Evolutionary conservation across 2,797 vertebrate genomes (phyloP), one percentile per base, ranked within the genome.

Genomic region (Acrossocheilus fasciatus): DNA sequence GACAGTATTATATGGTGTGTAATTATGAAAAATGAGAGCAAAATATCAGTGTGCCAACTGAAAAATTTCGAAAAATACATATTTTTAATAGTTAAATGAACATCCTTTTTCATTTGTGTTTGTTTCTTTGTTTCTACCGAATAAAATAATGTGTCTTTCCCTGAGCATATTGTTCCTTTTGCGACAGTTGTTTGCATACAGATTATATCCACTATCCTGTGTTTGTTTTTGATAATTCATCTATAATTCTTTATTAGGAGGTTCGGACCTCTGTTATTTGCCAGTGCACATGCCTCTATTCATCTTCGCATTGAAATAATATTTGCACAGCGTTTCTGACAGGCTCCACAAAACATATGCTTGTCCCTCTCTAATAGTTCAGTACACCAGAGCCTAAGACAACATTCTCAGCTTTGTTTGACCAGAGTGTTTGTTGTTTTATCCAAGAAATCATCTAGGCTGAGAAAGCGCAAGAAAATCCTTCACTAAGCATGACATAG

Each of bases 361-460:
- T 81, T 87, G 86, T n/a, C 83, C 68, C 88, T 91, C 84, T 43
- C 90, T 92, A 92, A 93, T 92, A 91, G 86, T 81, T 78, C 90
- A 88, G 90, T 85, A 86, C 82, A 52, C 81, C 70, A 82, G 90
- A 92, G 91, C 92, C 92, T 91, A 91, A 91, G 86, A 93, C 88
- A 94, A 94, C 93, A 94, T 52, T 34, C 85, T 59, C 66, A 86
- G 92, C 81, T 92, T 91, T 92, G 90, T 90, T 91, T 91, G 89
- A 93, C 90, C 84, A 89, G 87, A 83, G 83, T 90, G 79, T 92
- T 93, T 95, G 93, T 94, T 94, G 93, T 91, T 93, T 90, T 88
- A 92, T 90, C 91, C 39, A 41, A 73, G 87, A 89, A 93, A 87
- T 87, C 87, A 75, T 91, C 92, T 92, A 87, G 83, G 69, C 88